A percentile compares a stretch with the other conserved stretches of the same genome.
Evolutionary conservation across 2,797 vertebrate genomes (phyloP).

Genomic region (Aldrovandia affinis): DNA sequence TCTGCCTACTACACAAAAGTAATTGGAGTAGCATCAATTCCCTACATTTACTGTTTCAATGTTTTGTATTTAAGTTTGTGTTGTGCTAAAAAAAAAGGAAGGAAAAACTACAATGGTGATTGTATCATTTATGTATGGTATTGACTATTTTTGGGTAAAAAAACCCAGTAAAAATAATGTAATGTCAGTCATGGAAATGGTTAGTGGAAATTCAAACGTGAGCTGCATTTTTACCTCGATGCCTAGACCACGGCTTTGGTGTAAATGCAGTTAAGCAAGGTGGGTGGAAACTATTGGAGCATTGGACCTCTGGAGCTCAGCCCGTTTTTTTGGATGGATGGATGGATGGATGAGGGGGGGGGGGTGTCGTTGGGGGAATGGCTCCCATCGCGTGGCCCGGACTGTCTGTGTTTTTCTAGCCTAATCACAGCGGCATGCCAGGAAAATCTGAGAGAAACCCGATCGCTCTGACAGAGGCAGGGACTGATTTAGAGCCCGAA

Average conservation of each 20-base stretch:
- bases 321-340: neutral
- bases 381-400: neutral
- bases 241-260: neutral
- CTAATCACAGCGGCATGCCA: neutral
- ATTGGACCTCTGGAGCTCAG: neutral
- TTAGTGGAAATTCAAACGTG: neutral
- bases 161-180: too few relatives aligned
- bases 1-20: too few relatives aligned
- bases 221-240: neutral
- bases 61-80: too few relatives aligned
- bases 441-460: conserved; percentile 11
- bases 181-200: neutral
- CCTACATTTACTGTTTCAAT: too few relatives aligned
- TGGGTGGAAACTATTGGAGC: neutral
- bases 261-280: neutral
- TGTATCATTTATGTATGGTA: too few relatives aligned
- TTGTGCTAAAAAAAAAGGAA: too few relatives aligned
- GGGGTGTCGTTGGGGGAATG: neutral
- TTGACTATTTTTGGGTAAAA: too few relatives aligned
- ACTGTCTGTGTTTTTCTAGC: neutral
- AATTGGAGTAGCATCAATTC: too few relatives aligned
- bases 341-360: neutral
- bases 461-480: neutral
- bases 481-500: neutral
- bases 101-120: too few relatives aligned